Base-by-base conservation (phyloP, 2,888 invertebrate genomes). In the Sinelater perroti region DNA sequence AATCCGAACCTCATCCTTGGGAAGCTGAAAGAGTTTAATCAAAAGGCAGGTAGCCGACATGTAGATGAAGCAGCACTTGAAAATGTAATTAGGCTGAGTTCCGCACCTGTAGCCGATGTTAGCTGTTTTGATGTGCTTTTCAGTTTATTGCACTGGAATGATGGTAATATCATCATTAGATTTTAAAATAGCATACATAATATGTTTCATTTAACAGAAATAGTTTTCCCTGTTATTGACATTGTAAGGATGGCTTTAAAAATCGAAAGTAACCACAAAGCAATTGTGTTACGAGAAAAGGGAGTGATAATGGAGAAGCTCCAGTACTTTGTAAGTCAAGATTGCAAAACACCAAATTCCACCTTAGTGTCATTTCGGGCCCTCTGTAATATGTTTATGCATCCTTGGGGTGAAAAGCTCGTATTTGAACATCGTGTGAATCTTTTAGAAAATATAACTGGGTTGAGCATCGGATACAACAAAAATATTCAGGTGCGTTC, bases 191-290 rank as follows among this genome's bases (percentile, higher is more conserved):
- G 8, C 18, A 8, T 16, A 24, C 36, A 13, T 26, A 36, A 11
- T 21, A 10, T 21, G 20, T 21, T 38, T 21, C 26, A 4, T 24
- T 28, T 28, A n/a, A 51, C 78, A 83, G 91, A 91, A 72, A 84
- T 88, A 62, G 82, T 95, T 1, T 95, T 96, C 73, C 97, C 97
- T 0, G 91, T 90, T 3, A 78, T 98, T 65, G 97, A 98, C 73
- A 81, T 97, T 3, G 83, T 94, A 8, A 85, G 97, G 63, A 79
- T 97, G 71, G 91, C 92, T 0, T 84, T 96, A 28, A 85, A 92
- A 36, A 60, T 73, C 50, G 66, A 70, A 61, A 62, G 61, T 21
- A 78, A 74, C 61, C 87, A 87, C 62, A 84, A 85, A 69, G 80
- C 83, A 2, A 82, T 90, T 3, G 86, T 86, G 63, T 73, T 61